These are phyloP conservation scores for Pteronura brasiliensis DNA, from an alignment of 2,113 vertebrate species.

Conservation along the genomic window DNA sequence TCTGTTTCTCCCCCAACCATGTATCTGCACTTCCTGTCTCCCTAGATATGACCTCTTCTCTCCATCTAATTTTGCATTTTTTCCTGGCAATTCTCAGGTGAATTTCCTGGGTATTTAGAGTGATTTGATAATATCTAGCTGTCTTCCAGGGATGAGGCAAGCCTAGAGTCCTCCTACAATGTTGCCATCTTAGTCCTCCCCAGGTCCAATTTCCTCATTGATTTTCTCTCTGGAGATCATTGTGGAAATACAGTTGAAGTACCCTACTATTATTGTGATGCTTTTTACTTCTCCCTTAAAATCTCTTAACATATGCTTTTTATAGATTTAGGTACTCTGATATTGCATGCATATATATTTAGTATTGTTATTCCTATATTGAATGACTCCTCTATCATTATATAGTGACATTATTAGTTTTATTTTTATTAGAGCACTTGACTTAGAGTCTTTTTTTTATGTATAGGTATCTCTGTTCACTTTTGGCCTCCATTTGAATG, in stretches of 20 bases:
- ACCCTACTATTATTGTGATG: neutral
- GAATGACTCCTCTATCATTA: neutral
- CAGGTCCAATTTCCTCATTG: neutral
- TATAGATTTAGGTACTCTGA: neutral
- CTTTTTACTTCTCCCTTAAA: neutral
- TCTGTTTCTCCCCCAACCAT: neutral
- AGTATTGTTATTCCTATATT: neutral
- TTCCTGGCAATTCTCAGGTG: neutral
- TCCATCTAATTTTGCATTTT: neutral
- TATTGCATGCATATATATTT: neutral
- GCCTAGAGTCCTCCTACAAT: neutral
- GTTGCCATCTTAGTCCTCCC: neutral
- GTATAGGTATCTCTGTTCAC: neutral
- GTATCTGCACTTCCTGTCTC: neutral
- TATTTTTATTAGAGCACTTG: neutral
- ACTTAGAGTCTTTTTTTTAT: neutral
- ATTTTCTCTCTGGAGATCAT: neutral
- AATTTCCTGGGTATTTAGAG: neutral
- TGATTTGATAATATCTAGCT: neutral
- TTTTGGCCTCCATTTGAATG: neutral
- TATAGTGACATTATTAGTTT: neutral
- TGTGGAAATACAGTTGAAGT: neutral
- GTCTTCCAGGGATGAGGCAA: neutral
- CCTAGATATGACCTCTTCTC: neutral
- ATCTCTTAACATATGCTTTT: neutral